Evolutionary conservation across 2,888 invertebrate species (phyloP), one percentile per base, ranked within the genome.

Genomic region (Pollenia labialis): DNA sequence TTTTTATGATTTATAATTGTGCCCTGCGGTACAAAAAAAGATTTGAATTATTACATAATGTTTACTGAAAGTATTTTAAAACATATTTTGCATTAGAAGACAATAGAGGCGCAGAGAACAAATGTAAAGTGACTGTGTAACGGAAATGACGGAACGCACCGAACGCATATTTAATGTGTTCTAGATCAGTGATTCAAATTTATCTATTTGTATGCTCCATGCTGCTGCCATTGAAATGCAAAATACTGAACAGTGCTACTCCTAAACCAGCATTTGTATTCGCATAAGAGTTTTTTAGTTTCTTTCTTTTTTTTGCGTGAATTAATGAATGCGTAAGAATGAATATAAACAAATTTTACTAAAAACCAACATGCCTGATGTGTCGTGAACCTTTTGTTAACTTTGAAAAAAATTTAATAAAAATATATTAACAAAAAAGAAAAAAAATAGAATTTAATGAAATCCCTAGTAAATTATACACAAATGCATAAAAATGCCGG

Each of bases 161-260:
- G 66, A 84, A 84, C 83, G 81, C 85, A 88, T 77, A 80, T 77
- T 85, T 64, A 88, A 84, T 83, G 83, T 16, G 87, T 85, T 88
- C 85, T 81, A 83, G 83, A 85, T 85, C 85, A 83, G 76, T 88
- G 71, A 81, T 58, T 77, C 44, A 62, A 52, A 58, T 79, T 77
- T 46, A 4, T 69, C 14, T 32, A 50, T 62, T 60, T 60, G 11
- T 12, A 42, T 42, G 23, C 12, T 58, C 0, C 16, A 16, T 52
- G 14, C 23, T 32, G 2, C 42, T 23, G 40, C 10, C 44, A 64
- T 23, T 56, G 23, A 62, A 62, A 66, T 77, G 56, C 52, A 42
- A 46, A 76, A 44, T 16, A 44, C 42, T 77, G 66, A 14, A 46
- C 23, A 12, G 16, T 77, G 14, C 52, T 18, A 44, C 0, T 58